A percentile compares a stretch with the other conserved stretches of the same genome.
Evolutionary conservation across 2,888 invertebrate genomes (phyloP).

Genomic region (Nowickia ferox): DNA sequence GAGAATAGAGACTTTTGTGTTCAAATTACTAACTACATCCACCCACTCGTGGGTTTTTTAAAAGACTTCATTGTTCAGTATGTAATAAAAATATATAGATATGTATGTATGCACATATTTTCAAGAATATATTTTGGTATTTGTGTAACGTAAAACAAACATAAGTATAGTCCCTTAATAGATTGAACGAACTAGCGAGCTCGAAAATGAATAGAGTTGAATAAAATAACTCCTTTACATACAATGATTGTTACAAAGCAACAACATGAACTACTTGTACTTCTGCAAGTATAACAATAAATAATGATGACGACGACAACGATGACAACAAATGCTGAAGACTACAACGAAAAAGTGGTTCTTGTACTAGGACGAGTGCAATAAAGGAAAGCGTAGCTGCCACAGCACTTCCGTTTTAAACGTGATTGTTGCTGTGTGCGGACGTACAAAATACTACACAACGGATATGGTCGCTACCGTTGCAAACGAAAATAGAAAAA

Average conservation of each 20-base stretch:
- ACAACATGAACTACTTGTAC: constrained; percentile 43
- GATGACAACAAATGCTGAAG: constrained; percentile 52
- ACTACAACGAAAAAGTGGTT: constrained; percentile 44
- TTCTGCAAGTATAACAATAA: constrained; percentile 33
- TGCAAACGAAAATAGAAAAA: constrained; percentile 44
- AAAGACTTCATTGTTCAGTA: constrained; percentile 17
- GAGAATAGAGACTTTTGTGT: constrained; percentile 41
- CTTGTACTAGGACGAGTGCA: constrained; percentile 43
- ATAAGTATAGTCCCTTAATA: constrained; percentile 40
- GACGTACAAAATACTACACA: constrained; percentile 61
- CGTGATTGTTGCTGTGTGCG: constrained; percentile 69
- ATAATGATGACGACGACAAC: constrained; percentile 45
- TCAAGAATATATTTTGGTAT: constrained; percentile 46
- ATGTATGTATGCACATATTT: no score
- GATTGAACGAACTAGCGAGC: constrained; percentile 21
- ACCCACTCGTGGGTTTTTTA: constrained; percentile 25
- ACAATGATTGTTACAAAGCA: constrained; percentile 26
- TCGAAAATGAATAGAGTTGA: constrained; percentile 24
- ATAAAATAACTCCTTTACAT: constrained; percentile 49
- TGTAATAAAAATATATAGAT: neutral
- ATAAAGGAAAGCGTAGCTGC: constrained; percentile 70
- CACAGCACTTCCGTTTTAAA: constrained; percentile 68
- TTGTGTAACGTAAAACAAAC: constrained; percentile 45
- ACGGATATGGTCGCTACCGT: constrained; percentile 66
- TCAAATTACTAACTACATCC: constrained; percentile 24